Evolutionary conservation across 2,113 vertebrate genomes (phyloP).

Genomic region (rat (Rattus norvegicus)): GRCr8 NC_086036.1:35956001-35956500

Average conservation of each 20-base stretch:
- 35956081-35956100: neutral
- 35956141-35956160: neutral
- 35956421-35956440: conserved; percentile 10
- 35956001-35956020: neutral
- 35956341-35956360: conserved; percentile 22
- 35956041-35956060: neutral
- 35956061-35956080: neutral
- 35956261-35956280: neutral
- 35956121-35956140: neutral
- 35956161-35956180: neutral
- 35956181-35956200: neutral
- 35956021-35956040: neutral
- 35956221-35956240: neutral
- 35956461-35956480: neutral
- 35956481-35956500: neutral
- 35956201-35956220: neutral
- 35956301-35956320: neutral
- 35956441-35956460: neutral
- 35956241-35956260: neutral
- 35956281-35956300: neutral
- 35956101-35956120: neutral
- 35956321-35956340: conserved; percentile 44
- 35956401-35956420: neutral
- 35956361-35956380: neutral
- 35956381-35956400: neutral